Conservation (phyloP, 2,797 vertebrate genomes). For the Vultur gryphus region DNA sequence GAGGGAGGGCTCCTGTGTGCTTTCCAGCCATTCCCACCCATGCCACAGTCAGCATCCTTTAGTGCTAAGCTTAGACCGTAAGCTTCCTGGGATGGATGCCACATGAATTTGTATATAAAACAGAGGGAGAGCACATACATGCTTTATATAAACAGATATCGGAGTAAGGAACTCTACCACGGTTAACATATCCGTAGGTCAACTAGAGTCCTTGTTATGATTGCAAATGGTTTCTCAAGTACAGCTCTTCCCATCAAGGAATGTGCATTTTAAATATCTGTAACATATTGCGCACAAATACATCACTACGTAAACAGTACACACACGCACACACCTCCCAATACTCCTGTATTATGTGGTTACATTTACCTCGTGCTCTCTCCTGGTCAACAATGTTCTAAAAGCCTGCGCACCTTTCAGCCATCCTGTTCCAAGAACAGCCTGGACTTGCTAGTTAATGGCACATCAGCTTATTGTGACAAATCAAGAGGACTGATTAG, state of each 20-base stretch:
- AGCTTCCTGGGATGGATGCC: neutral
- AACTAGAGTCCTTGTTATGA: neutral
- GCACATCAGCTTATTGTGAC: neutral
- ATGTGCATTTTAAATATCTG: neutral
- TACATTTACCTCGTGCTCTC: neutral
- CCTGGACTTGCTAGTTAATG: neutral
- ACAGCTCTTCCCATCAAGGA: neutral
- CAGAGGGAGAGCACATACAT: neutral
- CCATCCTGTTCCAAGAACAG: neutral
- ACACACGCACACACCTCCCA: accelerated
- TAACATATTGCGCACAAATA: accelerated
- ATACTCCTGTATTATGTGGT: accelerated
- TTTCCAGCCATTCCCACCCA: neutral
- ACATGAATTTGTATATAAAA: neutral
- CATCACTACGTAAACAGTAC: accelerated
- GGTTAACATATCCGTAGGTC: neutral
- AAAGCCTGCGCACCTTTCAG: neutral
- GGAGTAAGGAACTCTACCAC: neutral
- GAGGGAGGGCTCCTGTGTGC: accelerated
- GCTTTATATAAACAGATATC: neutral
- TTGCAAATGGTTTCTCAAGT: neutral
- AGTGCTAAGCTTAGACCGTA: neutral
- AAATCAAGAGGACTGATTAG: neutral
- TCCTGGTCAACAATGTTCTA: neutral
- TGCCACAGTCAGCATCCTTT: neutral